Conservation (phyloP, 2,888 invertebrate genomes). For the Ichneumoninae sp. region DNA sequence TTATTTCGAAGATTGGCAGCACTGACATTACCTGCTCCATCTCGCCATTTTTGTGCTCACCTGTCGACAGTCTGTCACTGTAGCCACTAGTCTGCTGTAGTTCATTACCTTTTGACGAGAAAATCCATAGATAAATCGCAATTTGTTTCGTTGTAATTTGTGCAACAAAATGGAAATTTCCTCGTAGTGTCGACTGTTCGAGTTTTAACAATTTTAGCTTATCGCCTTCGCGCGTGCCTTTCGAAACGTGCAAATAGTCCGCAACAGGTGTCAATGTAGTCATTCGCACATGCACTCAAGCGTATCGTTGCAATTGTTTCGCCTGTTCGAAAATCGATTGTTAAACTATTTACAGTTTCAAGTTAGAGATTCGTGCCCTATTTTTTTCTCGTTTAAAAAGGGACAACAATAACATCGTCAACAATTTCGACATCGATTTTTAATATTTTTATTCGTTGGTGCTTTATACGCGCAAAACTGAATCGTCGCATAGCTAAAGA, state of each 20-base stretch:
- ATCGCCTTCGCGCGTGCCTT: slow-evolving; percentile 40
- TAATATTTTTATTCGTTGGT: neutral
- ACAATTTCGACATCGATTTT: neutral
- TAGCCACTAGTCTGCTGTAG: slow-evolving; percentile 65
- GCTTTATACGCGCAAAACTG: neutral
- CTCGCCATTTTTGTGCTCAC: slow-evolving; percentile 64
- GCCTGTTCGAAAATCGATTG: slow-evolving; percentile 36
- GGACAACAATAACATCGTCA: neutral
- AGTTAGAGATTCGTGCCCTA: slow-evolving; percentile 17
- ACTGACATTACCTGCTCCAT: slow-evolving; percentile 59
- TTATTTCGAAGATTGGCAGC: slow-evolving; percentile 41
- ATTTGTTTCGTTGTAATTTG: slow-evolving; percentile 17
- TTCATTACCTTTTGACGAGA: slow-evolving; percentile 57
- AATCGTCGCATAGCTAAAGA: slow-evolving; percentile 4
- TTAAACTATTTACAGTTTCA: slow-evolving; percentile 38
- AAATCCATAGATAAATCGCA: slow-evolving; percentile 22
- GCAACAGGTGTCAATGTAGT: slow-evolving; percentile 78
- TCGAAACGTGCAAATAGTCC: slow-evolving; percentile 61
- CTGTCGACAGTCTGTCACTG: slow-evolving; percentile 61
- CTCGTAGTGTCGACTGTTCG: neutral
- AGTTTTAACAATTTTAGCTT: neutral
- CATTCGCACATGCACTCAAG: slow-evolving; percentile 53
- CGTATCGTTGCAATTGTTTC: slow-evolving; percentile 47
- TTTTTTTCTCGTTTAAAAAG: slow-evolving; percentile 26
- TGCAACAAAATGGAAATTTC: neutral